Percentiles rank a stretch among this genome's conserved stretches.
These are phyloP conservation scores for Ichneumoninae sp. DNA, from an alignment of 2,888 invertebrate species.

Conservation along the genomic window DNA sequence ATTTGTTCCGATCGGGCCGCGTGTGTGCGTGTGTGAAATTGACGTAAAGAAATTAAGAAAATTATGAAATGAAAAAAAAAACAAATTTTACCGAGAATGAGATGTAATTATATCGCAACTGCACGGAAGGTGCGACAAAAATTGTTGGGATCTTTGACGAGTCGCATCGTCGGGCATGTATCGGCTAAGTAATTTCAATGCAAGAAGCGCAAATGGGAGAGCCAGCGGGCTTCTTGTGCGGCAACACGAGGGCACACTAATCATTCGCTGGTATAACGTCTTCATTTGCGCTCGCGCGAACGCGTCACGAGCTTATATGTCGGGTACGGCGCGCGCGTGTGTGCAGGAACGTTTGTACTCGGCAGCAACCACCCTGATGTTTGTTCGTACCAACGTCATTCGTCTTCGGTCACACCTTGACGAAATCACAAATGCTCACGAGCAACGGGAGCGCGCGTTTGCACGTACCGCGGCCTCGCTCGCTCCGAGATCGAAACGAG, in stretches of 20 bases:
- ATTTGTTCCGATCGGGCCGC: constrained; percentile 45
- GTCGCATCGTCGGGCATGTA: constrained; percentile 46
- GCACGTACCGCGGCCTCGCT: constrained; percentile 19
- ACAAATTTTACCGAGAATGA: neutral
- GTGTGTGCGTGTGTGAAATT: constrained; percentile 6
- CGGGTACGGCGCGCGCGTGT: constrained; percentile 9
- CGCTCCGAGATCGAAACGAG: neutral
- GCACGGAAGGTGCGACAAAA: constrained; percentile 65
- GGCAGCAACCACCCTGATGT: constrained; percentile 64
- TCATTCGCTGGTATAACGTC: constrained; percentile 77
- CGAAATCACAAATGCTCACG: constrained; percentile 70
- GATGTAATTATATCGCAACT: constrained; percentile 58
- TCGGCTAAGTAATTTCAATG: constrained; percentile 66
- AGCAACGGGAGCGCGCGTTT: constrained; percentile 34
- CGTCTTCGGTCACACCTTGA: constrained; percentile 75
- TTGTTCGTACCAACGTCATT: constrained; percentile 74
- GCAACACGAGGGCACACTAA: constrained; percentile 71
- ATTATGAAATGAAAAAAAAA: neutral
- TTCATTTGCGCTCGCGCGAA: constrained; percentile 73
- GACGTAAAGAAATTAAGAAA: neutral
- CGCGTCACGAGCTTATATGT: constrained; percentile 9
- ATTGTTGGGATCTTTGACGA: constrained; percentile 44
- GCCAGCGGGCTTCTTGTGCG: constrained; percentile 65
- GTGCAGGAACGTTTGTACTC: constrained; percentile 59
- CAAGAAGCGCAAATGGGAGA: constrained; percentile 67